These are phyloP conservation scores for Oreocharis arfaki DNA, from an alignment of 2,113 vertebrate species.

Conservation along the genomic window DNA sequence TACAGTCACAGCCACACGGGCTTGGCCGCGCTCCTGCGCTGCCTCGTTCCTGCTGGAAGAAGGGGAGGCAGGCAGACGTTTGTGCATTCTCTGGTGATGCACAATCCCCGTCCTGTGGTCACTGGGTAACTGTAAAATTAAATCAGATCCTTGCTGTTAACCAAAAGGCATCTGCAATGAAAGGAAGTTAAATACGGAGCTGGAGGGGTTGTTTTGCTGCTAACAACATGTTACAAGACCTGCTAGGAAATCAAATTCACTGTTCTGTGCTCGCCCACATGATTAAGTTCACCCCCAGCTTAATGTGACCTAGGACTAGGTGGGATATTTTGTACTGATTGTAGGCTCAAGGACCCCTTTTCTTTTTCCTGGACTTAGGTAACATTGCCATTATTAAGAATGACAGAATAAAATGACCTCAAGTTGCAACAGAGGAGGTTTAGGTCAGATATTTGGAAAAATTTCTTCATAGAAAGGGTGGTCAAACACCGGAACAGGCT, in stretches of 20 bases:
- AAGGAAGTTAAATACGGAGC: neutral
- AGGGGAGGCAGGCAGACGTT: neutral
- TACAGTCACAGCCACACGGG: neutral
- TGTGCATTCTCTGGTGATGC: constrained; percentile 18
- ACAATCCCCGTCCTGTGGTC: constrained; percentile 30
- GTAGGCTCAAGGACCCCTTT: neutral
- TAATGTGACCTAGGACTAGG: neutral
- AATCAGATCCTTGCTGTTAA: constrained; percentile 43
- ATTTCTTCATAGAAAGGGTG: neutral
- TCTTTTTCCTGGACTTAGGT: neutral
- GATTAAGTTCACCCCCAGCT: neutral
- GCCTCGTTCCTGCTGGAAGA: neutral
- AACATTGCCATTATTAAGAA: neutral
- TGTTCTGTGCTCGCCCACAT: accelerated
- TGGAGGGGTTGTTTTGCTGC: neutral
- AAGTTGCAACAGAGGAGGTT: neutral
- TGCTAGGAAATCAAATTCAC: neutral
- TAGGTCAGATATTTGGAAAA: neutral
- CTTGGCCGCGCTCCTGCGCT: neutral
- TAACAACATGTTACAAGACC: neutral
- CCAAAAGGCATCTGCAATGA: constrained; percentile 17
- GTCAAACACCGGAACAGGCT: neutral
- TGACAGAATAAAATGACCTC: neutral
- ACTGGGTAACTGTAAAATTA: constrained; percentile 15
- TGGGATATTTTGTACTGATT: neutral